phyloP scores from a whole-genome alignment of 2,113 vertebrate genomes.

The Phaethornis superciliosus region DNA sequence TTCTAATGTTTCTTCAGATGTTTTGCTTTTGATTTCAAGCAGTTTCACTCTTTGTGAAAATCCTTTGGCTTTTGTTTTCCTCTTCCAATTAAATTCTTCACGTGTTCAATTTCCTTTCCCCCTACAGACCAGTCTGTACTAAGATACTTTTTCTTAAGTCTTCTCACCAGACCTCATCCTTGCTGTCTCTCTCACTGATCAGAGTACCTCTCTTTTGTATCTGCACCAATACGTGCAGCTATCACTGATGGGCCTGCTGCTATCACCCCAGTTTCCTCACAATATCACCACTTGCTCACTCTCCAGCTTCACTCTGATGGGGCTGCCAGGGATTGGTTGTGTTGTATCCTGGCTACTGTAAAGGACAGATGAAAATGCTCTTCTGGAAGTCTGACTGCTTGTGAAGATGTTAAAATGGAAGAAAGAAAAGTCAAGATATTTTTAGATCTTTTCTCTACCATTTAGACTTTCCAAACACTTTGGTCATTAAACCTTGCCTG shows the following conservation, averaged over 20 bases:
- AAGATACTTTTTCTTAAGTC: not conserved
- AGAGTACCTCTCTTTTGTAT: not conserved
- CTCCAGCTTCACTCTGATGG: not conserved
- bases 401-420: not conserved
- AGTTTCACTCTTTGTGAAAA: not conserved
- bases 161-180: not conserved
- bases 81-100: not conserved
- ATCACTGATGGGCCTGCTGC: not conserved
- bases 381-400: not conserved
- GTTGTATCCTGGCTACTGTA: not conserved
- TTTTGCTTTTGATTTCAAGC: not conserved
- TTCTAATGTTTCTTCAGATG: not conserved
- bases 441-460: not conserved
- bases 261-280: not conserved
- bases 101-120: not conserved
- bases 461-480: not conserved
- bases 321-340: not conserved
- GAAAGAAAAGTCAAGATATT: not conserved
- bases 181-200: not conserved
- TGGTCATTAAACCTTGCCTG: not conserved
- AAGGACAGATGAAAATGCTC: not conserved
- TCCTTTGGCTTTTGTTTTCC: not conserved
- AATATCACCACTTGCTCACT: not conserved
- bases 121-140: not conserved
- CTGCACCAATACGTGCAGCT: not conserved